phyloP scores from a whole-genome alignment of 2,888 invertebrate species.

The Aphodius sticticus region DNA sequence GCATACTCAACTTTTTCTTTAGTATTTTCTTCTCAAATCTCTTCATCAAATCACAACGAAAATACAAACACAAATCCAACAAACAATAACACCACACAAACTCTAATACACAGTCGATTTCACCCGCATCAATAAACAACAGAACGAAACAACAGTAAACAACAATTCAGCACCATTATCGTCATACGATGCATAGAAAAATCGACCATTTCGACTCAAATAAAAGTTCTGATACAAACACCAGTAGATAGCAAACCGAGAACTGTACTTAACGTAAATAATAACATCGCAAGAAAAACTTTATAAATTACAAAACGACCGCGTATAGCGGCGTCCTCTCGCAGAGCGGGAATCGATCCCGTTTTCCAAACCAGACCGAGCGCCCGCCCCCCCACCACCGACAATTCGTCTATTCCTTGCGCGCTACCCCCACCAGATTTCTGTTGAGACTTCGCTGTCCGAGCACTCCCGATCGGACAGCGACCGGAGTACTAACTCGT shows the following conservation, averaged over 20 bases:
- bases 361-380: background rate
- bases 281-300: background rate
- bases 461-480: background rate
- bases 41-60: too few species aligned
- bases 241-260: background rate
- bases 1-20: too few species aligned
- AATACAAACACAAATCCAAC: too few species aligned
- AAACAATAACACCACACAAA: too few species aligned
- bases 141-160: too few species aligned
- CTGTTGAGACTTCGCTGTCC: background rate
- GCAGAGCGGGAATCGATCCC: background rate
- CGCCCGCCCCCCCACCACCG: background rate
- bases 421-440: background rate
- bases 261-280: slow-evolving; percentile 4
- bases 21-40: too few species aligned
- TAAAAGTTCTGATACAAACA: background rate
- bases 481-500: background rate
- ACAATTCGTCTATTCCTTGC: background rate
- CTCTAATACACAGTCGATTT: too few species aligned
- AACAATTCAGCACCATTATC: too few species aligned
- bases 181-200: too few species aligned
- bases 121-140: too few species aligned
- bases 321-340: background rate
- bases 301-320: slow-evolving; percentile 4
- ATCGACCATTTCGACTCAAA: too few species aligned